Evolutionary conservation across 1,140 invertebrate species (phyloP).

Genomic region (Colletes gigas): DNA sequence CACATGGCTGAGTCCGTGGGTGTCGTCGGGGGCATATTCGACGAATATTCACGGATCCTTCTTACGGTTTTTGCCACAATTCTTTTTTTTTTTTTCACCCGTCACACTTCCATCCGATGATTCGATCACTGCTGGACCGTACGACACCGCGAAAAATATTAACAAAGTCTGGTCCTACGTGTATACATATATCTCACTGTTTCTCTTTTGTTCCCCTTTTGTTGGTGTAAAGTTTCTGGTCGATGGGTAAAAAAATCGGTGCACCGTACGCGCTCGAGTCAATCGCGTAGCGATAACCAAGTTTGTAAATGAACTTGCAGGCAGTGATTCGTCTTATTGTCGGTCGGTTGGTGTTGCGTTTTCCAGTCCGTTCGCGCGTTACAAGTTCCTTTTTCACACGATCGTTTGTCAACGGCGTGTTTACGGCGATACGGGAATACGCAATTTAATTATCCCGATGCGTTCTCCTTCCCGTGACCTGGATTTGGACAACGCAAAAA

Average conservation of each 20-base stretch:
- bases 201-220: no score
- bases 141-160: not conserved
- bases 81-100: not conserved
- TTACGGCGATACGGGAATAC: not conserved
- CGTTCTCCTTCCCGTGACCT: slow-evolving; percentile 11
- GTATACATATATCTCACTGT: not conserved
- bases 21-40: slow-evolving; percentile 77
- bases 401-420: not conserved
- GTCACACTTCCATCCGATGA: slow-evolving; percentile 5
- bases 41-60: slow-evolving; percentile 53
- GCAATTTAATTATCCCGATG: slow-evolving; percentile 31
- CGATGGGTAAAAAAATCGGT: not conserved
- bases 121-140: not conserved
- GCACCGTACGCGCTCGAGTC: not conserved
- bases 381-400: not conserved
- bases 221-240: not conserved
- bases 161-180: not conserved
- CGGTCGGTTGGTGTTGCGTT: not conserved
- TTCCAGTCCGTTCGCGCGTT: no score
- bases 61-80: slow-evolving; percentile 35
- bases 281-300: not conserved
- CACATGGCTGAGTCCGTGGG: slow-evolving; percentile 81
- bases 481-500: slow-evolving; percentile 13
- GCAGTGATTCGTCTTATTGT: slow-evolving; percentile 37
- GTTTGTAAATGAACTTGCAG: slow-evolving; percentile 11